These are phyloP conservation scores for Cervus canadensis DNA, from an alignment of 2,113 vertebrate species.

Conservation along the genomic window DNA sequence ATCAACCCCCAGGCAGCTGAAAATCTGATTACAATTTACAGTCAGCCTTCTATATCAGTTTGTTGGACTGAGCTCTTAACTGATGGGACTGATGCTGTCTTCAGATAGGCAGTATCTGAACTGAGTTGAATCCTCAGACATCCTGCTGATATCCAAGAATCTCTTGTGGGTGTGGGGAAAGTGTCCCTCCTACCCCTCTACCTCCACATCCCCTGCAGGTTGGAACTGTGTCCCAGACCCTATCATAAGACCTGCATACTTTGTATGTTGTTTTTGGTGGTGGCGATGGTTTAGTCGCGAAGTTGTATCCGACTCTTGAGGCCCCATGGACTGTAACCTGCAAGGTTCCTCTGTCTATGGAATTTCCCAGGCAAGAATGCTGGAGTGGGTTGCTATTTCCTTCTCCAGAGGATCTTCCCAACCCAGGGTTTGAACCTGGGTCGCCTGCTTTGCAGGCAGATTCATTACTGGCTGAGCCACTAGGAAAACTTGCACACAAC, in stretches of 20 bases:
- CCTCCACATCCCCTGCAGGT: too few relatives aligned
- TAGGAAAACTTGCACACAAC: background rate
- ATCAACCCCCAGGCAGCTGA: background rate
- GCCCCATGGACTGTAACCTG: background rate
- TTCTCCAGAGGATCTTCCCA: background rate
- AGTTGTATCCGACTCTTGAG: background rate
- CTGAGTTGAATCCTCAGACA: background rate
- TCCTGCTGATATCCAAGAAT: background rate
- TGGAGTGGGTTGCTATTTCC: background rate
- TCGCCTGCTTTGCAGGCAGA: rapidly evolving
- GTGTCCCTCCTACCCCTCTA: background rate
- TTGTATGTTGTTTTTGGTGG: background rate
- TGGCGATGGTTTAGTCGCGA: rapidly evolving
- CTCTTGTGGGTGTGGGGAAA: background rate
- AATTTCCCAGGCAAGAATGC: background rate
- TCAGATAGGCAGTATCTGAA: background rate
- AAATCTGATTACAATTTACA: background rate
- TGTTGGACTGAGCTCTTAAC: background rate
- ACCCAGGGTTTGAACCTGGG: background rate
- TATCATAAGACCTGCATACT: background rate
- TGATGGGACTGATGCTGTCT: background rate
- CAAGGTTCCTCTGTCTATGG: background rate
- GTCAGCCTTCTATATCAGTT: background rate
- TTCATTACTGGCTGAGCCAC: background rate
- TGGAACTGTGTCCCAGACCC: background rate